phyloP scores from a whole-genome alignment of 2,797 vertebrate genomes.

The Natrix natrix region DNA sequence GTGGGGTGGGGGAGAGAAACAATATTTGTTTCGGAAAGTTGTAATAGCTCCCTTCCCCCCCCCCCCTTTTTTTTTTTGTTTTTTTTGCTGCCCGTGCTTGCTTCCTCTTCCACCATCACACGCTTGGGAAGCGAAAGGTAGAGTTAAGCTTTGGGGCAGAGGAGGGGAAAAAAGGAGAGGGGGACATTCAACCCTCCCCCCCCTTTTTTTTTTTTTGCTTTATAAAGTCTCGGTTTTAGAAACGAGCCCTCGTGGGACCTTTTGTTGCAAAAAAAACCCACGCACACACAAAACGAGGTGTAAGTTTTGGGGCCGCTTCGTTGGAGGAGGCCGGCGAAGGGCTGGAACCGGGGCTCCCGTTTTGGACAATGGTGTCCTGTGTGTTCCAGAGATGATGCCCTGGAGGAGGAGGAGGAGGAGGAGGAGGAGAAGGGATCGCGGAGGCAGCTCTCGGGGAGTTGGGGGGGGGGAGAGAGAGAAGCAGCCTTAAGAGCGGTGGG shows the following conservation, averaged over 20 bases:
- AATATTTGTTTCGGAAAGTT: conserved; percentile 32
- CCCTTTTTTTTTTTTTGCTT: background rate
- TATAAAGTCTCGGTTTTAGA: background rate
- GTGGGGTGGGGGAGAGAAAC: background rate
- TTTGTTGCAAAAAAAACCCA: background rate
- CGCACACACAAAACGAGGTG: no score
- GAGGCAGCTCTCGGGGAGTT: conserved; percentile 2
- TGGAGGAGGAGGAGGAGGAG: background rate
- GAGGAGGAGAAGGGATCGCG: background rate
- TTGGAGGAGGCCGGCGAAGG: conserved; percentile 48
- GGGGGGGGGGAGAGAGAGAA: conserved; percentile 24
- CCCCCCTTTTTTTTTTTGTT: no score
- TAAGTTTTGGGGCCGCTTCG: conserved; percentile 4
- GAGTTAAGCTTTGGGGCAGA: conserved; percentile 48
- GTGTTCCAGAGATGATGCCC: background rate
- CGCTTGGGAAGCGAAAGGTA: conserved; percentile 16
- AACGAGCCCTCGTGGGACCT: background rate
- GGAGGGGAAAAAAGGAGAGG: background rate
- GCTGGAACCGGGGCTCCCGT: background rate
- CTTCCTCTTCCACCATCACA: background rate
- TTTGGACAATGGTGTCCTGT: background rate
- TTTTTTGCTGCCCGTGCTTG: background rate
- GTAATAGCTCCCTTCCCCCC: background rate
- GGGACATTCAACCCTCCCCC: background rate
- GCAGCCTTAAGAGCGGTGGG: conserved; percentile 66